These are phyloP conservation scores for Dromaius novaehollandiae DNA, from an alignment of 2,113 vertebrate genomes.

Conservation along the genomic window DNA sequence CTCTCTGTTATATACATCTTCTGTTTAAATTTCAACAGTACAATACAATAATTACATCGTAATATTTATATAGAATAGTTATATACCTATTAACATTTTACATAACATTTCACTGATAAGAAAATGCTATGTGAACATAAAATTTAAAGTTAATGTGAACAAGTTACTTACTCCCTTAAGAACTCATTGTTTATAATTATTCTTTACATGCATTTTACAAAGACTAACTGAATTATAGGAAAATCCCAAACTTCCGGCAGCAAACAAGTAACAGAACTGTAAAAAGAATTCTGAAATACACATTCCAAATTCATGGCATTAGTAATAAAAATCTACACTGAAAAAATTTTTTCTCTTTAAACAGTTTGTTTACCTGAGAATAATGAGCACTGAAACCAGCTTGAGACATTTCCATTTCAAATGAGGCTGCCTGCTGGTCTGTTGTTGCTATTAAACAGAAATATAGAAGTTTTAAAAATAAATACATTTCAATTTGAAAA, in stretches of 20 bases:
- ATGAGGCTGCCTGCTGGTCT: constrained; percentile 88
- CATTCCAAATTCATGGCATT: not conserved
- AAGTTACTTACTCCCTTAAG: not conserved
- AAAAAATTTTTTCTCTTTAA: not conserved
- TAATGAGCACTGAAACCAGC: constrained; percentile 95
- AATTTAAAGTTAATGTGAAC: not conserved
- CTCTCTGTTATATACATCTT: not conserved
- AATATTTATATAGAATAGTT: not conserved
- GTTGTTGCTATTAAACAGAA: constrained; percentile 81
- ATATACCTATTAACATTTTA: not conserved
- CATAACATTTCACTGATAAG: not conserved
- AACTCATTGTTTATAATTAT: not conserved
- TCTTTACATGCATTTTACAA: not conserved
- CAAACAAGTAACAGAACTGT: not conserved
- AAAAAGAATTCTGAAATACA: not conserved
- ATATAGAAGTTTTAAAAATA: not conserved
- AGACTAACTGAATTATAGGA: not conserved
- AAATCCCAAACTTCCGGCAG: not conserved
- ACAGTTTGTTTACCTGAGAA: constrained; percentile 80
- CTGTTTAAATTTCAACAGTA: not conserved
- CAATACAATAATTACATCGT: not conserved
- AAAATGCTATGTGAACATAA: not conserved
- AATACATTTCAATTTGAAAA: not conserved
- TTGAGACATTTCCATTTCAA: constrained; percentile 98
- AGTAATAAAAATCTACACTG: not conserved